These are phyloP conservation scores for Sebastes minor DNA, from an alignment of 2,797 vertebrate species.

Conservation along the genomic window DNA sequence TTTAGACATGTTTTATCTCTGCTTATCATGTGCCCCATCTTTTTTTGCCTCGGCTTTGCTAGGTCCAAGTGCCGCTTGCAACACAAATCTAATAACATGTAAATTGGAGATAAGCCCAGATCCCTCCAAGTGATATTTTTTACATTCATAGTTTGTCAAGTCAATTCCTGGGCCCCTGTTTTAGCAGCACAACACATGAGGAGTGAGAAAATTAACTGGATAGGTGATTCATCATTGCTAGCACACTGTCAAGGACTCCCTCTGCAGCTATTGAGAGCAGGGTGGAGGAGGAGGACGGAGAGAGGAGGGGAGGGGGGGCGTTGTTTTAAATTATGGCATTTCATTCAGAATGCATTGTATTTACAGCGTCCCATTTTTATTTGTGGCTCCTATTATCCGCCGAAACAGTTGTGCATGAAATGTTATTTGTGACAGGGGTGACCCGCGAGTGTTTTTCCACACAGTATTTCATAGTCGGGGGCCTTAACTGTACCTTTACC, in stretches of 20 bases:
- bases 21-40: conserved; percentile 79
- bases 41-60: conserved; percentile 59
- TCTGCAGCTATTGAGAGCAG: conserved; percentile 92
- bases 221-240: conserved; percentile 99
- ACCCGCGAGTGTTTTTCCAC: conserved; percentile 98
- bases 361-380: conserved; percentile 99
- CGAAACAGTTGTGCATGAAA: conserved; percentile 99
- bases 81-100: conserved; percentile 87
- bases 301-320: conserved; percentile 30
- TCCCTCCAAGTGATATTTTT: conserved; percentile 87
- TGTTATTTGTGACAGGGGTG: conserved; percentile 99
- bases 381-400: conserved; percentile 99
- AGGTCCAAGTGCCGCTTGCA: conserved; percentile 75
- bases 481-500: conserved; percentile 72
- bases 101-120: conserved; percentile 95
- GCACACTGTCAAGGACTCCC: conserved; percentile 99
- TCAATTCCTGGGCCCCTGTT: conserved; percentile 98
- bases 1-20: conserved; percentile 82
- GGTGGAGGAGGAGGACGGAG: conserved; percentile 65
- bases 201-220: conserved; percentile 99
- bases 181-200: conserved; percentile 99
- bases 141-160: conserved; percentile 95
- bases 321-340: conserved; percentile 99
- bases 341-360: conserved; percentile 99
- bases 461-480: conserved; percentile 85